Conservation (phyloP, 1,140 invertebrate genomes). For the Drosophila leontia region DNA sequence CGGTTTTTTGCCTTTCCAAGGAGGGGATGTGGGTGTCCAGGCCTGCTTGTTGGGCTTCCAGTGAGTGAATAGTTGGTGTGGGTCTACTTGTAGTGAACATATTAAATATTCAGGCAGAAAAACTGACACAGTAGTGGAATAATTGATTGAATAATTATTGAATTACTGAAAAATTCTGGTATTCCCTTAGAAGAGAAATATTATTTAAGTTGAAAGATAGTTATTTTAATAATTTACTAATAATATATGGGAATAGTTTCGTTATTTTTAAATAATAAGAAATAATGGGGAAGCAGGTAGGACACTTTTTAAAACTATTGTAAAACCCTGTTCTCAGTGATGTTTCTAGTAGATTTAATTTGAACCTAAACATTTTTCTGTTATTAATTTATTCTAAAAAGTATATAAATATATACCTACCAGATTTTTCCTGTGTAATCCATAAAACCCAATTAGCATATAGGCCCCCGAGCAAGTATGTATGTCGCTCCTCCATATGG, state of each 20-base stretch:
- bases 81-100: not conserved
- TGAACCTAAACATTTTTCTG: too few relatives aligned
- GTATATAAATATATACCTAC: not conserved
- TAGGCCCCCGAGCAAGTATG: slow-evolving; percentile 26
- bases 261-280: too few relatives aligned
- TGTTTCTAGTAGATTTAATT: not conserved
- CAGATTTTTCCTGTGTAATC: slow-evolving; percentile 1
- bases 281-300: not conserved
- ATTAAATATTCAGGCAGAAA: slow-evolving; percentile 5
- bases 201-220: not conserved
- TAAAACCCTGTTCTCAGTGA: not conserved
- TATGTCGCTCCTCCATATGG: slow-evolving; percentile 32
- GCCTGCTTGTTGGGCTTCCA: slow-evolving; percentile 23
- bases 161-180: not conserved
- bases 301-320: not conserved
- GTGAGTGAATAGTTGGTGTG: not conserved
- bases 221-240: not conserved
- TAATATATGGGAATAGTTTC: not conserved
- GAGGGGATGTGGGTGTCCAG: slow-evolving; percentile 46
- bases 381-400: not conserved
- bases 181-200: not conserved
- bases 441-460: not conserved
- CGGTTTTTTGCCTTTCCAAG: slow-evolving; percentile 4
- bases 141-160: too few relatives aligned
- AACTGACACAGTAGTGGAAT: slow-evolving; percentile 2